Base-by-base conservation (phyloP, 2,888 invertebrate genomes). In the Bimastos eiseni region DNA sequence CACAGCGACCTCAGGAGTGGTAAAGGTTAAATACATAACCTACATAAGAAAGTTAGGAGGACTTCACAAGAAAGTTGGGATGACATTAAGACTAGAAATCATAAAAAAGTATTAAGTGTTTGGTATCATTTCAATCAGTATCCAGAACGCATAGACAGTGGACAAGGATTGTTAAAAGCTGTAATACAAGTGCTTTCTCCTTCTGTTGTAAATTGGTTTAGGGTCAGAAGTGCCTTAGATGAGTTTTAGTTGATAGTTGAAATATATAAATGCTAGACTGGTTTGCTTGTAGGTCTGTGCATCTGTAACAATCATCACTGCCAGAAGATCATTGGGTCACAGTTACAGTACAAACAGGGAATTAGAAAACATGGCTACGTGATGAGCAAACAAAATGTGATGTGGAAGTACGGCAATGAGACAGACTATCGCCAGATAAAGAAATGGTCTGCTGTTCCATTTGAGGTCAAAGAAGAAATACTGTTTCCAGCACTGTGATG, bases 401-500 rank as follows among this genome's bases (percentile, higher is more conserved):
- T 89, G 90, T 84, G 83, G 91, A n/a, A 84, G 30, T 49, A 90
- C 36, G 49, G 30, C n/a, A 44, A 49, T 30, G 84, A 44, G 41
- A 34, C 17, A 30, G 30, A 30, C 1, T 91, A 86, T 49, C 41
- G n/a, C 24, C 70, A 49, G 34, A 83, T 91, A 38, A 91, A 91
- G 34, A 55, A 91, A 70, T 91, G 91, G 91, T 91, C 91, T 34
- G 44, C 89, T 11, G 91, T 91, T 36, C 91, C 91, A 24, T 91
- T 91, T 83, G 38, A n/a, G 36, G 83, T 91, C 36, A n/a, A 37
- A 44, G 91, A 91, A 88, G 91, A 91, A 37, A 37, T 17, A 36
- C 37, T 86, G 36, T 36, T 86, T 86, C 37, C 86, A 36, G 36
- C 4, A 30, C 34, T 86, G 86, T 86, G 86, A 86, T 86, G 1